Conservation (phyloP, 2,113 vertebrate species). For the Diadophis punctatus region DNA sequence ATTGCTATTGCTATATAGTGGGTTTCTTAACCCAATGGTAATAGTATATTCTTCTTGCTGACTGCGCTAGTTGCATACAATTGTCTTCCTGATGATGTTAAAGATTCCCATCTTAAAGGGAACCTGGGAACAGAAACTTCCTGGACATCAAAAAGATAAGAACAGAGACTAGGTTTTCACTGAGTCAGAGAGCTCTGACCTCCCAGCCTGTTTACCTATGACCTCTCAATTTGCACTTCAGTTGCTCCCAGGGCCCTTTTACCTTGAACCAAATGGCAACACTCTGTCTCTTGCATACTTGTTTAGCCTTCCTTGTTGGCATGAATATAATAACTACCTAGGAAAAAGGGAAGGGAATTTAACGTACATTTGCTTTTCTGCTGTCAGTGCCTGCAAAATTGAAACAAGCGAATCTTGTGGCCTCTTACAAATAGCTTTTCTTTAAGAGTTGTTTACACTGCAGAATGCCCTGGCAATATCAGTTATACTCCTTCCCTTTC, state of each 20-base stretch:
- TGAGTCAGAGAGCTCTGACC: background rate
- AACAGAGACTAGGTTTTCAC: background rate
- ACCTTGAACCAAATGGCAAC: constrained; percentile 7
- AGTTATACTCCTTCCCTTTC: background rate
- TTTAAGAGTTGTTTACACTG: background rate
- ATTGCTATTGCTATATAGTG: too few species aligned
- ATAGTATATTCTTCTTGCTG: background rate
- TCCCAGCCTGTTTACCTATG: background rate
- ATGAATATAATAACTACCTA: background rate
- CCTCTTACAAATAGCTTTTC: background rate
- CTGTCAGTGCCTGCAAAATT: background rate
- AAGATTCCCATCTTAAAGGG: background rate
- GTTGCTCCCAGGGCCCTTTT: background rate
- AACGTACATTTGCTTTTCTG: background rate
- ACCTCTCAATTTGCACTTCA: background rate
- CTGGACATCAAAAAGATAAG: background rate
- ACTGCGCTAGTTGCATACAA: background rate
- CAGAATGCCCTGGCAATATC: background rate
- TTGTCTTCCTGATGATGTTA: background rate
- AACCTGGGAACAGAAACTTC: background rate
- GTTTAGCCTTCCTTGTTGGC: background rate
- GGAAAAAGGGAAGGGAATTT: background rate
- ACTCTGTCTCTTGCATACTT: background rate
- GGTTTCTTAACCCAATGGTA: background rate
- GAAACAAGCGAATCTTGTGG: background rate